phyloP scores from a whole-genome alignment of 1,140 invertebrate genomes.

The Coptotermes formosanus region DNA sequence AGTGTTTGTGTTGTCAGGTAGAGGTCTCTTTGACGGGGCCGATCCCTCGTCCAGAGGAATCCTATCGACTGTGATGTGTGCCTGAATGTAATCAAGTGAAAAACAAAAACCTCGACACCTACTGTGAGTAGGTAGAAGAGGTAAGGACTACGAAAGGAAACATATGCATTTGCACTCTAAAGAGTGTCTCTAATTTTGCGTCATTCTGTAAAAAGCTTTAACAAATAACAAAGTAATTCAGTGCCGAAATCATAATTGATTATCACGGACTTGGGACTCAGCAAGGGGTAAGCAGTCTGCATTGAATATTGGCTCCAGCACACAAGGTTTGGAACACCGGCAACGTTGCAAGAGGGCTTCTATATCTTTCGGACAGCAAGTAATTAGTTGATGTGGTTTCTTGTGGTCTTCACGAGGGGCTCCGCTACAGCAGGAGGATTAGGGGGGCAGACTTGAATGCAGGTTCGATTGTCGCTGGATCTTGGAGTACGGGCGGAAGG shows the following conservation, averaged over 20 bases:
- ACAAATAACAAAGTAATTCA: conserved; percentile 7
- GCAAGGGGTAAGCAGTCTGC: neutral
- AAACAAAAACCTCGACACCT: no score
- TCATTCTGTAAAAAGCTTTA: neutral
- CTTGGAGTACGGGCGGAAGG: neutral
- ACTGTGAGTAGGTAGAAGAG: no score
- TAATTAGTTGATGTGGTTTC: neutral
- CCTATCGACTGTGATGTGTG: no score
- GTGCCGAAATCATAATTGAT: neutral
- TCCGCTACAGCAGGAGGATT: neutral
- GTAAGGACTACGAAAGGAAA: no score
- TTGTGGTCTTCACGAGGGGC: neutral
- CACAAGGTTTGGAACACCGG: neutral
- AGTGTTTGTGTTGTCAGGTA: no score
- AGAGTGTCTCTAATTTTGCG: neutral
- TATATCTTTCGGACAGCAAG: neutral
- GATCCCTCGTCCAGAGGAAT: no score
- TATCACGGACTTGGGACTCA: neutral
- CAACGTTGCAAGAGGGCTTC: neutral
- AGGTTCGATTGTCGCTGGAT: neutral
- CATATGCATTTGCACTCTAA: no score
- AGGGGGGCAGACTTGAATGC: neutral
- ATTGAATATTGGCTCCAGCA: neutral
- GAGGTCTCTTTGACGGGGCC: no score
- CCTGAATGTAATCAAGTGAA: no score